Conservation (phyloP, 2,113 vertebrate genomes). For the Ascaphus truei region DNA sequence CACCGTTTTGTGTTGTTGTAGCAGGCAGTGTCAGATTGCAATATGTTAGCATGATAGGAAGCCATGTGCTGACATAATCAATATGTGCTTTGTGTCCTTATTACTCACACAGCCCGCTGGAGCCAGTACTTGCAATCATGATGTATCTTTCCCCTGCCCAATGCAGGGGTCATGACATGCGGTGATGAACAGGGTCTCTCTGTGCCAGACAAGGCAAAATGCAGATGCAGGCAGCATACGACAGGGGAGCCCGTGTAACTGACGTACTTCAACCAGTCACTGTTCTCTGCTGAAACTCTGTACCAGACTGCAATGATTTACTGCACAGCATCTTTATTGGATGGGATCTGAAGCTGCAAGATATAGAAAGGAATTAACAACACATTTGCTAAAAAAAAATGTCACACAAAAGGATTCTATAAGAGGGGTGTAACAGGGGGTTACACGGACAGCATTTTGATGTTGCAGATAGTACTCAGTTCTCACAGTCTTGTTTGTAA, state of each 20-base stretch:
- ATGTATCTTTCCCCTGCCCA: background rate
- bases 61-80: too few relatives aligned
- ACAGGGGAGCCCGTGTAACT: too few relatives aligned
- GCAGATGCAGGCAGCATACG: background rate
- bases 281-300: background rate
- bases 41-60: too few relatives aligned
- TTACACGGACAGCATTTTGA: too few relatives aligned
- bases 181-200: background rate
- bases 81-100: background rate
- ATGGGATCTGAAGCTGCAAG: background rate
- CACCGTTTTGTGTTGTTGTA: too few relatives aligned
- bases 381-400: too few relatives aligned
- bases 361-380: background rate
- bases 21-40: too few relatives aligned
- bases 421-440: too few relatives aligned
- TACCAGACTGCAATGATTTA: background rate
- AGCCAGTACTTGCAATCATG: constrained; percentile 28
- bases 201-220: background rate
- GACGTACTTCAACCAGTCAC: too few relatives aligned
- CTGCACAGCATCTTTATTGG: background rate
- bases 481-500: too few relatives aligned
- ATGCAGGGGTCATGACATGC: background rate
- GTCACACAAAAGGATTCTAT: too few relatives aligned
- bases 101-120: constrained; percentile 24
- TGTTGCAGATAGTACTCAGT: too few relatives aligned